Evolutionary conservation across 53 echinoderm and acorn worm genomes (phyloP).

Genomic region (Arbacia lixula): DNA sequence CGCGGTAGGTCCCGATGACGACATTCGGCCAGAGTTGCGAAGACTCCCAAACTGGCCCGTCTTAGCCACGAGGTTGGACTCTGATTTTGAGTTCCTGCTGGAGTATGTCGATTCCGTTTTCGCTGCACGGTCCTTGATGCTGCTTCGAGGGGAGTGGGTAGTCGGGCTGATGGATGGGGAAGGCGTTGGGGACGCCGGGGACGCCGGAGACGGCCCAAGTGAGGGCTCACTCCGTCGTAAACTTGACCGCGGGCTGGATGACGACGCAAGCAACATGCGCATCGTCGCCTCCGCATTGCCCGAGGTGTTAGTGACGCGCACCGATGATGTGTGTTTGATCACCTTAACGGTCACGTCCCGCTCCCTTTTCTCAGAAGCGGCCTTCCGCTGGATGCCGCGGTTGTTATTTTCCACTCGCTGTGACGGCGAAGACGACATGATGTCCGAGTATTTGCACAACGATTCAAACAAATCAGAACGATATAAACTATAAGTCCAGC

Average conservation of each 20-base stretch:
- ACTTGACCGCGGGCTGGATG: conserved; percentile 53
- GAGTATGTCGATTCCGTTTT: conserved; percentile 42
- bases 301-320: conserved; percentile 51
- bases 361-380: conserved; percentile 82
- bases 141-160: conserved; percentile 21
- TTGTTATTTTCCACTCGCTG: conserved; percentile 32
- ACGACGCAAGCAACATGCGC: conserved; percentile 72
- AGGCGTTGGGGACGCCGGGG: conserved; percentile 8
- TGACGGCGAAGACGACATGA: neutral
- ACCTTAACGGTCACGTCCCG: conserved; percentile 55
- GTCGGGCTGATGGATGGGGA: neutral
- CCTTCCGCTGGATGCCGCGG: conserved; percentile 60
- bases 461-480: neutral
- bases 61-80: conserved; percentile 23
- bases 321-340: conserved; percentile 34
- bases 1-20: conserved; percentile 18
- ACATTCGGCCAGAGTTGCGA: conserved; percentile 7
- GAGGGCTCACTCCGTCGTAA: conserved; percentile 58
- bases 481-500: too few species aligned
- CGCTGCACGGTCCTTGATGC: conserved; percentile 20
- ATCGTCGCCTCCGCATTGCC: conserved; percentile 73
- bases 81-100: conserved; percentile 52
- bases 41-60: conserved; percentile 46
- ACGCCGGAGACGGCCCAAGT: neutral
- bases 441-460: conserved; percentile 18